Conservation (phyloP, 2,888 invertebrate genomes). For the Cheilosia vulpina region DNA sequence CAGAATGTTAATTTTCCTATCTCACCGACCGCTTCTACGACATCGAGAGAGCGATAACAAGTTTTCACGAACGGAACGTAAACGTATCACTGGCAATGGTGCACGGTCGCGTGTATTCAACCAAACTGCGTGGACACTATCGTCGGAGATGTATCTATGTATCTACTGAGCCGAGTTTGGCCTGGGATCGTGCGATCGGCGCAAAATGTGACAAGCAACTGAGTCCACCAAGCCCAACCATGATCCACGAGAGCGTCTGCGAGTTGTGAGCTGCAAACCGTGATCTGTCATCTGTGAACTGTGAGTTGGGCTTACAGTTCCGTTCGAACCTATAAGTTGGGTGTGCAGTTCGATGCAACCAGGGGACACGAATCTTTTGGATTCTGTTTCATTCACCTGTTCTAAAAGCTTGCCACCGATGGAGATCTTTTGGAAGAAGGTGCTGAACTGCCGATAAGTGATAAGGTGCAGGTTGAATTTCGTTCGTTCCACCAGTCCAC, state of each 20-base stretch:
- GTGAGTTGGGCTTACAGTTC: conserved; percentile 4
- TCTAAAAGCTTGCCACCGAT: conserved; percentile 17
- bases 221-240: conserved; percentile 1
- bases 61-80: conserved; percentile 64
- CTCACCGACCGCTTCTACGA: conserved; percentile 12
- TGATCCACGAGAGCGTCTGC: not conserved
- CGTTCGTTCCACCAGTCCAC: not conserved
- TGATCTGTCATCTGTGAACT: not conserved
- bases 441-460: not conserved
- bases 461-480: not conserved
- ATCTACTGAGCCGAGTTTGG: not conserved
- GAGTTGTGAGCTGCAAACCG: too few species aligned
- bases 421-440: conserved; percentile 20
- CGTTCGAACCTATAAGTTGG: not conserved
- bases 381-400: conserved; percentile 57
- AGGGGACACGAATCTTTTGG: conserved; percentile 13
- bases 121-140: conserved; percentile 42
- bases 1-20: conserved; percentile 75
- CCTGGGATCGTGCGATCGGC: conserved; percentile 31
- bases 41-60: conserved; percentile 64
- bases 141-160: conserved; percentile 15
- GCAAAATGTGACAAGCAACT: conserved; percentile 60
- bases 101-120: not conserved
- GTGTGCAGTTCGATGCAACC: conserved; percentile 56
- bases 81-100: conserved; percentile 4